Evolutionary conservation across 2,113 vertebrate species (phyloP).

Genomic region (Gambusia holbrooki): DNA sequence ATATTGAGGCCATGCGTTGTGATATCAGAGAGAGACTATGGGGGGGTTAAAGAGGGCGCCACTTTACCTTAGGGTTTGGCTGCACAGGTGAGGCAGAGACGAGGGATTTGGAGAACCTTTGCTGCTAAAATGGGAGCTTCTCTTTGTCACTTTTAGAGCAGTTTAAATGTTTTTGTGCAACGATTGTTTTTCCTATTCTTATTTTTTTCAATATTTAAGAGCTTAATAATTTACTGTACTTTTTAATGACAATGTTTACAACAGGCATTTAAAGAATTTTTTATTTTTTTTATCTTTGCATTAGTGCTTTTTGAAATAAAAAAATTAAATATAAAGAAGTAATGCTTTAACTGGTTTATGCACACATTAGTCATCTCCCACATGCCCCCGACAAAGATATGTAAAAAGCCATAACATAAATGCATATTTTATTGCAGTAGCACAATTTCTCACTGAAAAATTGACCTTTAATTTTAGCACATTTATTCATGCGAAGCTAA

Average conservation of each 20-base stretch:
- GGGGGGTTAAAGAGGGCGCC: constrained; percentile 48
- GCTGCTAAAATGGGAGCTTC: constrained; percentile 2
- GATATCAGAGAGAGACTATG: constrained; percentile 67
- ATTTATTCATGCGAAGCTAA: not conserved
- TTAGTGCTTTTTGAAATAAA: no score
- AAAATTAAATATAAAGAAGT: not conserved
- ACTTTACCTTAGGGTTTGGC: constrained; percentile 53
- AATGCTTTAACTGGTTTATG: not conserved
- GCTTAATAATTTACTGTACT: not conserved
- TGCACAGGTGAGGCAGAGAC: constrained; percentile 64
- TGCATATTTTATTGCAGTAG: not conserved
- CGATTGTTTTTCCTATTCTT: not conserved
- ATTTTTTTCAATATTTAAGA: not conserved
- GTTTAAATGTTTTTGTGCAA: not conserved
- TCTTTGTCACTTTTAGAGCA: not conserved
- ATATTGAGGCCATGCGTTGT: constrained; percentile 79
- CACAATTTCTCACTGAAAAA: not conserved
- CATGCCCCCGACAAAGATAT: not conserved
- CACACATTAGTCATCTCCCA: not conserved
- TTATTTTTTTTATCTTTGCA: not conserved
- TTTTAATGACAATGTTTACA: not conserved
- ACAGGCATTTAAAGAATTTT: not conserved
- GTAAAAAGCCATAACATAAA: not conserved
- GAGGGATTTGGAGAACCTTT: constrained; percentile 48
- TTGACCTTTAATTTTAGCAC: not conserved